Percentiles rank a stretch among this genome's conserved stretches.
Evolutionary conservation across 2,113 vertebrate species (phyloP).

Genomic region (Percina caprodes): DNA sequence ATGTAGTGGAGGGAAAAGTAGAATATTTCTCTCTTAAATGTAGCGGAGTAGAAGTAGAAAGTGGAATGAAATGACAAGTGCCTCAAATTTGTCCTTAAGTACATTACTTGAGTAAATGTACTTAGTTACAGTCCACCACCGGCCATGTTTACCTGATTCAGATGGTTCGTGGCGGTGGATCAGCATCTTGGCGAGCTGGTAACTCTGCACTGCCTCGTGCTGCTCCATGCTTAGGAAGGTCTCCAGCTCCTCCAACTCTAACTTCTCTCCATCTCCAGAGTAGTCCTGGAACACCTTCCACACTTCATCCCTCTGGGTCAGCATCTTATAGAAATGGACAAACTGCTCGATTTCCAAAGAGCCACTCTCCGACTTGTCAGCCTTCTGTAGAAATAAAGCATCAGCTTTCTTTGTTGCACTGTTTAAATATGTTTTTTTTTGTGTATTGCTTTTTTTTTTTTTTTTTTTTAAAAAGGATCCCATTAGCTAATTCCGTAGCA

Average conservation of each 20-base stretch:
- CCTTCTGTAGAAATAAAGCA: conserved; percentile 81
- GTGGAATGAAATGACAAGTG: too few relatives aligned
- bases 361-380: conserved; percentile 88
- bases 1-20: too few relatives aligned
- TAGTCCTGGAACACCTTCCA: conserved; percentile 90
- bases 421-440: too few relatives aligned
- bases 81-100: too few relatives aligned
- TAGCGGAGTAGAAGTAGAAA: too few relatives aligned
- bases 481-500: too few relatives aligned
- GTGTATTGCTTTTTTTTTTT: too few relatives aligned
- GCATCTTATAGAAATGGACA: conserved; percentile 93
- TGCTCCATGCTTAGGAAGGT: conserved; percentile 90
- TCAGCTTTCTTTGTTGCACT: background rate
- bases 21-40: too few relatives aligned
- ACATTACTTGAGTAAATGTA: too few relatives aligned
- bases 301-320: conserved; percentile 92
- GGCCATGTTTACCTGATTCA: conserved; percentile 83
- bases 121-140: too few relatives aligned
- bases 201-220: conserved; percentile 81
- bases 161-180: conserved; percentile 91
- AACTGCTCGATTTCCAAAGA: conserved; percentile 93
- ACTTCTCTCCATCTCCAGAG: conserved; percentile 90
- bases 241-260: conserved; percentile 90
- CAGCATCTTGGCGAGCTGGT: conserved; percentile 87
- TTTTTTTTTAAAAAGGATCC: too few relatives aligned